These are phyloP conservation scores for Pantelozetes paolii DNA, from an alignment of 2,888 invertebrate genomes.

Conservation along the genomic window DNA sequence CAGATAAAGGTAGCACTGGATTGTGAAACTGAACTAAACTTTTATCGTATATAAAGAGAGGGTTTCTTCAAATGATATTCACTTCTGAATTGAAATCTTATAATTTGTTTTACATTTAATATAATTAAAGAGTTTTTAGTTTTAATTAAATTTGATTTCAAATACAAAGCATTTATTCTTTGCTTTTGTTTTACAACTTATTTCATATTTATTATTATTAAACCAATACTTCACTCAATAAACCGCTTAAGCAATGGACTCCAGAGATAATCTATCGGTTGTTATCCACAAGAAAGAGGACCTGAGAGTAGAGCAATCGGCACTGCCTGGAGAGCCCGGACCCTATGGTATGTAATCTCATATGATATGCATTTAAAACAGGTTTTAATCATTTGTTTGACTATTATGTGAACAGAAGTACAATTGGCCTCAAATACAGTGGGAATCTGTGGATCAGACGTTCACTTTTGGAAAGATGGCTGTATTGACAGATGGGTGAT, in stretches of 20 bases:
- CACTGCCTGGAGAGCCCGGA: slow-evolving; percentile 39
- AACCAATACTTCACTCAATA: not conserved
- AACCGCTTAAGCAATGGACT: slow-evolving; percentile 36
- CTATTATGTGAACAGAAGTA: slow-evolving; percentile 10
- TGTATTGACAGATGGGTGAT: slow-evolving; percentile 81
- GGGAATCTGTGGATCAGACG: slow-evolving; percentile 93
- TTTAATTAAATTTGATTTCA: not conserved
- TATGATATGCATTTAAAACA: not conserved
- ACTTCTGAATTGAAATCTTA: not conserved
- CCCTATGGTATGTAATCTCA: slow-evolving; percentile 36
- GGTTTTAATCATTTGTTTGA: not conserved
- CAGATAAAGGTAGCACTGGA: not conserved
- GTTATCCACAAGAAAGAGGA: slow-evolving; percentile 50
- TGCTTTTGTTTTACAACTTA: not conserved
- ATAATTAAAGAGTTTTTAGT: not conserved
- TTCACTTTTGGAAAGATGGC: slow-evolving; percentile 83
- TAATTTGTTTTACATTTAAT: too few species aligned
- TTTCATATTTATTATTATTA: not conserved
- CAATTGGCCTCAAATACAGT: slow-evolving; percentile 55
- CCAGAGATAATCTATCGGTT: slow-evolving; percentile 49
- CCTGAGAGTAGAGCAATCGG: slow-evolving; percentile 47
- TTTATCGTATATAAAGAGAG: not conserved
- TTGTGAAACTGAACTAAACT: not conserved
- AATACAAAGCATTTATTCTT: not conserved
- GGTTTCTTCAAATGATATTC: not conserved